Evolutionary conservation across 2,888 invertebrate genomes (phyloP).

Genomic region (Lepetodrilus schrolli): DNA sequence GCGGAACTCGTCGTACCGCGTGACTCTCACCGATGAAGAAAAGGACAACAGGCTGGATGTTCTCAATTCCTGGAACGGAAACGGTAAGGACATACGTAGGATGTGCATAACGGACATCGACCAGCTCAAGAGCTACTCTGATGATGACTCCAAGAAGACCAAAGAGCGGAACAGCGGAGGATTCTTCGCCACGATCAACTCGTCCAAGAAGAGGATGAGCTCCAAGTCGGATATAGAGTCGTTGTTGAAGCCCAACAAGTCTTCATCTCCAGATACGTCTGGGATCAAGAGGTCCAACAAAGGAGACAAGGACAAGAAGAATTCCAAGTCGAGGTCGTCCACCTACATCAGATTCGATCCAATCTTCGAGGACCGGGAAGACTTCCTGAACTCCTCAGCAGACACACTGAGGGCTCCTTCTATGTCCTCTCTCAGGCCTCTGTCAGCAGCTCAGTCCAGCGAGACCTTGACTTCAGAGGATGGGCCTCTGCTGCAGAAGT

Average conservation of each 20-base stretch:
- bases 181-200: slow-evolving; percentile 33
- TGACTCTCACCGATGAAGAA: slow-evolving; percentile 53
- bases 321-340: slow-evolving; percentile 53
- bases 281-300: slow-evolving; percentile 44
- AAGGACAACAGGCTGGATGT: slow-evolving; percentile 46
- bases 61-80: slow-evolving; percentile 44
- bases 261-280: slow-evolving; percentile 13
- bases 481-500: slow-evolving; percentile 36
- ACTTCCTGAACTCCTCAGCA: slow-evolving; percentile 51
- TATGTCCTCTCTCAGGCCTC: slow-evolving; percentile 40
- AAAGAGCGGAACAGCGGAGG: slow-evolving; percentile 2
- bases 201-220: slow-evolving; percentile 37
- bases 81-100: slow-evolving; percentile 53
- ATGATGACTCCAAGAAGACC: slow-evolving; percentile 22
- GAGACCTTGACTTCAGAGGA: slow-evolving; percentile 39
- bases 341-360: slow-evolving; percentile 69
- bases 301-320: slow-evolving; percentile 44
- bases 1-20: slow-evolving; percentile 60
- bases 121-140: slow-evolving; percentile 53
- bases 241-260: slow-evolving; percentile 26
- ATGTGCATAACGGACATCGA: slow-evolving; percentile 68
- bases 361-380: slow-evolving; percentile 66
- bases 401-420: slow-evolving; percentile 53
- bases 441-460: slow-evolving; percentile 34
- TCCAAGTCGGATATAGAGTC: slow-evolving; percentile 31